Evolutionary conservation across 2,888 invertebrate species (phyloP), one percentile per base, ranked within the genome.

Genomic region (Deilephila porcellus): DNA sequence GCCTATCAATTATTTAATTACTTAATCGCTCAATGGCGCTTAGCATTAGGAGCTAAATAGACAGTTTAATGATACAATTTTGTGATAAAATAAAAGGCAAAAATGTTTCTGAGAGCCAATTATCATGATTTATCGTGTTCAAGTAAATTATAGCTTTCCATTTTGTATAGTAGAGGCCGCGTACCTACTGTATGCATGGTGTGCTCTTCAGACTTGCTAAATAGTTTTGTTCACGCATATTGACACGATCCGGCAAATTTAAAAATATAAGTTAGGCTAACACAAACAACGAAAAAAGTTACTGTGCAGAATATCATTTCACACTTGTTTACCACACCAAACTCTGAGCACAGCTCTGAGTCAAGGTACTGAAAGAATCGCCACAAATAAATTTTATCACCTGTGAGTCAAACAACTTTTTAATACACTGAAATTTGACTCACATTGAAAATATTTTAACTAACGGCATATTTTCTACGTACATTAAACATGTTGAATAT

Each of bases 151-250:
- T 17, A 17, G 17, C 67, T 67, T 67, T 67, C 29, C 67, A 67
- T 29, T 67, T 5, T 67, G 14, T 52, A 17, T 52, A 52, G 45
- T 17, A 52, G 25, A 67, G 67, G 67, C 25, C 52, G 45, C 25
- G 52, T 20, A 52, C 20, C 8, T 20, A 25, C 4, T n/a, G 45
- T 25, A 67, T 37, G 64, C n/a, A 20, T 5, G 45, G 17, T 25
- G 17, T 20, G 67, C 6, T 67, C 75, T 79, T 77, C 71, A 77
- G 74, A 79, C 76, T 79, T 79, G 82, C 83, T 85, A 82, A 83
- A 80, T 80, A 71, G 76, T 71, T 76, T 74, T 70, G 77, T 83
- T 82, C 78, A 80, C 81, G 71, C 78, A 70, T 78, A 71, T 76
- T 75, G 73, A 76, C 45, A 20, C 17, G 14, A 4, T 20, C 14